These are phyloP conservation scores for Digitonthophagus gazella DNA, from an alignment of 2,888 invertebrate genomes.

Conservation along the genomic window DNA sequence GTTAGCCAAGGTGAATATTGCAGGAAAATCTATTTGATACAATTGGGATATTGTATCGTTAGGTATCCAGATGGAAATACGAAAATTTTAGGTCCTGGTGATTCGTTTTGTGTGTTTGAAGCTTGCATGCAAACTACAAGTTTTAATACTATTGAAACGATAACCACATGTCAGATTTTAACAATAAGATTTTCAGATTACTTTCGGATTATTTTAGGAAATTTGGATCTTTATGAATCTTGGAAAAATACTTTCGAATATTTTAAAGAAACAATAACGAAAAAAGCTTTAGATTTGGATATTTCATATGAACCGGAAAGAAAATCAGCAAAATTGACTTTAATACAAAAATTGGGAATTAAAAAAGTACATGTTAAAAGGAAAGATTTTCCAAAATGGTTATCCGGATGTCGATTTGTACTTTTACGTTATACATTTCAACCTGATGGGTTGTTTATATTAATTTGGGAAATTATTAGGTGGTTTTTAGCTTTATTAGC, in stretches of 20 bases:
- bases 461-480: constrained; percentile 34
- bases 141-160: constrained; percentile 31
- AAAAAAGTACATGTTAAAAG: not conserved
- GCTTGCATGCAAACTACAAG: constrained; percentile 30
- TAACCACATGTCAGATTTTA: constrained; percentile 32
- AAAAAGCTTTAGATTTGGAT: too few species aligned
- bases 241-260: not conserved
- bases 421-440: constrained; percentile 27
- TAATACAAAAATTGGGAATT: not conserved
- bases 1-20: constrained; percentile 33
- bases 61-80: constrained; percentile 21
- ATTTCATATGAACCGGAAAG: not conserved
- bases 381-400: constrained; percentile 17
- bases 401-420: not conserved
- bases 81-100: constrained; percentile 24
- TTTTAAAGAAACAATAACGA: not conserved
- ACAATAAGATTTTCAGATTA: constrained; percentile 24
- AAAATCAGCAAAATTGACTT: not conserved
- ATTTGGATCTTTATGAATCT: constrained; percentile 3
- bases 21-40: constrained; percentile 34
- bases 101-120: constrained; percentile 32
- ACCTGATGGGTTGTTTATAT: constrained; percentile 31
- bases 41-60: constrained; percentile 32
- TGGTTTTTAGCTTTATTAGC: constrained; percentile 29
- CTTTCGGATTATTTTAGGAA: constrained; percentile 12